These are phyloP conservation scores for Battus philenor DNA, from an alignment of 1,140 invertebrate genomes.

Conservation along the genomic window DNA sequence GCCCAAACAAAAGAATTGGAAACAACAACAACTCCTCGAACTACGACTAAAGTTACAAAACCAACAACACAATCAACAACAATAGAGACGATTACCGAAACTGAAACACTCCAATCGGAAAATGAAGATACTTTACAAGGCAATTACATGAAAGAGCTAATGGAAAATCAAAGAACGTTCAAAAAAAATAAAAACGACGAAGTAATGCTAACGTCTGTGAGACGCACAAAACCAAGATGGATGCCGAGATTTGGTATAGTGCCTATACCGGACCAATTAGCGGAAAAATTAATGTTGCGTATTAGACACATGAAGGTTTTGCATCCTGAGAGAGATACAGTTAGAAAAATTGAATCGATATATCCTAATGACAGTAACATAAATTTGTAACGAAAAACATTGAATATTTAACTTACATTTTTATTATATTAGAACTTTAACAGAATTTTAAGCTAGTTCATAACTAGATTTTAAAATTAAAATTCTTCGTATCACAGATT, in stretches of 20 bases:
- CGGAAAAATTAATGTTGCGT: conserved; percentile 31
- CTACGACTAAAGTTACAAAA: conserved; percentile 13
- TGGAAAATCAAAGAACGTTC: not conserved
- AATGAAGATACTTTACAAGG: not conserved
- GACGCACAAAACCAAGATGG: conserved; percentile 42
- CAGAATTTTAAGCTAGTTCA: too few relatives aligned
- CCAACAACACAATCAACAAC: conserved; percentile 16
- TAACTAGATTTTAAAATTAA: too few relatives aligned
- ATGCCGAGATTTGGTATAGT: conserved; percentile 35
- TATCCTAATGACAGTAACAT: too few relatives aligned
- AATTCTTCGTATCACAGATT: too few relatives aligned
- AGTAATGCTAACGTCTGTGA: conserved; percentile 30
- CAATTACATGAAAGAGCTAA: not conserved
- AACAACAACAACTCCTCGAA: conserved; percentile 5
- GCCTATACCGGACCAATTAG: conserved; percentile 30
- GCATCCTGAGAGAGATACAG: conserved; percentile 24
- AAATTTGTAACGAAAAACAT: too few relatives aligned
- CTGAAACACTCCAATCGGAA: not conserved
- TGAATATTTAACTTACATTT: too few relatives aligned
- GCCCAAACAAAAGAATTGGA: conserved; percentile 4
- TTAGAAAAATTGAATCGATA: conserved; percentile 18
- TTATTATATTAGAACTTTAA: too few relatives aligned
- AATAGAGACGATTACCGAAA: conserved; percentile 12
- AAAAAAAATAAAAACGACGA: conserved; percentile 21
- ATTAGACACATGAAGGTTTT: conserved; percentile 26